phyloP scores from a whole-genome alignment of 2,797 vertebrate species.

The Gallinago stenura region DNA sequence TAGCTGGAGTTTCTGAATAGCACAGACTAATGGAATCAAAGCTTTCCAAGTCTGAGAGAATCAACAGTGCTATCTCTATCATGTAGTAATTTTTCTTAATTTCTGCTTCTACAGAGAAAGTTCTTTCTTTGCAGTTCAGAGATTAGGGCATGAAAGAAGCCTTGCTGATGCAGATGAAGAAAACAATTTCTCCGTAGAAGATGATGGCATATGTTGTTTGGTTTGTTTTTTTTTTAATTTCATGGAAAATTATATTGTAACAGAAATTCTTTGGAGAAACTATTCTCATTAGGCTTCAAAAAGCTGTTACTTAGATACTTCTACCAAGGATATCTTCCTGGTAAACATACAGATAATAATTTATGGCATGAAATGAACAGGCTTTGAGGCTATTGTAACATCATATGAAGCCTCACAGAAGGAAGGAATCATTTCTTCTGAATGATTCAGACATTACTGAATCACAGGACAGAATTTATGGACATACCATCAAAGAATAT shows the following conservation, averaged over 20 bases:
- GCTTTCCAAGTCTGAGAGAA: background rate
- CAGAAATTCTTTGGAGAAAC: background rate
- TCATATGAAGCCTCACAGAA: background rate
- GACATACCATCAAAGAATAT: background rate
- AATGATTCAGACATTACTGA: background rate
- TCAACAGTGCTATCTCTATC: background rate
- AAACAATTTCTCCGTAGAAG: background rate
- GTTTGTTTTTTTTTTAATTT: background rate
- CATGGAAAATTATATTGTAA: background rate
- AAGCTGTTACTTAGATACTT: background rate
- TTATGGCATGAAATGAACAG: background rate
- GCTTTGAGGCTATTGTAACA: background rate
- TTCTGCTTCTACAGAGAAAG: background rate
- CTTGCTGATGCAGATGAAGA: background rate
- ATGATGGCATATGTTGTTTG: background rate
- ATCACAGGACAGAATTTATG: background rate
- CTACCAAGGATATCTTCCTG: background rate
- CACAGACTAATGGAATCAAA: background rate
- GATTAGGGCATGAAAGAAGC: background rate
- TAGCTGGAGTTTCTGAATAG: background rate
- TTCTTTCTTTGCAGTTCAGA: background rate
- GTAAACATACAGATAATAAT: background rate
- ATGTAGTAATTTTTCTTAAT: background rate
- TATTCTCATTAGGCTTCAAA: background rate
- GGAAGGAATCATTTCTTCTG: background rate